Percentiles rank a stretch among this genome's conserved stretches.
Evolutionary conservation across 2,797 vertebrate species (phyloP).

Genomic region (Arctocebus calabarensis): DNA sequence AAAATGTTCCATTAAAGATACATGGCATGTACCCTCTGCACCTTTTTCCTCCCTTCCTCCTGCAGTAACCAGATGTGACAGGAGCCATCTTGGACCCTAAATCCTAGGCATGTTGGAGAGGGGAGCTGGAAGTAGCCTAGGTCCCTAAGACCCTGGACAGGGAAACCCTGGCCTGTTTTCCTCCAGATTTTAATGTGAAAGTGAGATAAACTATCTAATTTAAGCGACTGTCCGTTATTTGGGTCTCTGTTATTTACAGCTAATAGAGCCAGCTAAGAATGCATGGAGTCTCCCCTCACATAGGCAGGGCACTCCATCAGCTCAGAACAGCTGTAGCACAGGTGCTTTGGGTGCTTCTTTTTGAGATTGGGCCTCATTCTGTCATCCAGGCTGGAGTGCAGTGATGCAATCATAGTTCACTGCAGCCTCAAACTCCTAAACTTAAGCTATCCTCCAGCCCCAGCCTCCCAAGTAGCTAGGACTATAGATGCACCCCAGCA

Average conservation of each 20-base stretch:
- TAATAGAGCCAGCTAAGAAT: background rate
- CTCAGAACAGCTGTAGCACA: background rate
- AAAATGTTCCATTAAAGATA: background rate
- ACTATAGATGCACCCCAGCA: too few relatives aligned
- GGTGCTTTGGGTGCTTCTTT: background rate
- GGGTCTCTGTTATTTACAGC: background rate
- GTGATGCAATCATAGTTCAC: too few relatives aligned
- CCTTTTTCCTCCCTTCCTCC: background rate
- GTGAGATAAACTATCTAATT: background rate
- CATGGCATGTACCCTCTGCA: background rate
- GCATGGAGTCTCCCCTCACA: background rate
- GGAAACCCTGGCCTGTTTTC: background rate
- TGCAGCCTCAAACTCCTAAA: too few relatives aligned
- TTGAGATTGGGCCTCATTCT: too few relatives aligned
- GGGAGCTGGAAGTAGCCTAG: background rate
- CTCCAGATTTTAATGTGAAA: background rate
- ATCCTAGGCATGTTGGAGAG: background rate
- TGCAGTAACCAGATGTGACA: background rate
- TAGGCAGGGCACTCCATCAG: background rate
- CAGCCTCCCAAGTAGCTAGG: too few relatives aligned
- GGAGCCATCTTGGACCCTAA: background rate
- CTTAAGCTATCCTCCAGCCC: too few relatives aligned
- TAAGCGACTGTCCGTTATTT: background rate
- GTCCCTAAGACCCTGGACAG: background rate
- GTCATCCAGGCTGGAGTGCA: too few relatives aligned